phyloP scores from a whole-genome alignment of 2,888 invertebrate species.

The Leucania comma region DNA sequence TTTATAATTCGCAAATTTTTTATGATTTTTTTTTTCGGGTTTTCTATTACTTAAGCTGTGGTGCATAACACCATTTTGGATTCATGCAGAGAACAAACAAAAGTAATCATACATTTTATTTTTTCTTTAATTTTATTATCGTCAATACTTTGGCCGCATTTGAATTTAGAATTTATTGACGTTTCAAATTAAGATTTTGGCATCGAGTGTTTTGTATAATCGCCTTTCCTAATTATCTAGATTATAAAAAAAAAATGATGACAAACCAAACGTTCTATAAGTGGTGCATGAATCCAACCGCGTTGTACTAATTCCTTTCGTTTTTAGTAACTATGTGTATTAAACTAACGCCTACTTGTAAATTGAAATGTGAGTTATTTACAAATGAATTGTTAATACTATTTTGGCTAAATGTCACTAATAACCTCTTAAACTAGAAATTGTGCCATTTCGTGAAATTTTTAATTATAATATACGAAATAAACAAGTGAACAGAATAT shows the following conservation, averaged over 20 bases:
- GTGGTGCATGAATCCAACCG: conserved; percentile 78
- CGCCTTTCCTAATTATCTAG: conserved; percentile 26
- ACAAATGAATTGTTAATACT: conserved; percentile 84
- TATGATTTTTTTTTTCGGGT: conserved; percentile 64
- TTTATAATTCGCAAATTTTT: conserved; percentile 84
- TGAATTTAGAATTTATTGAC: conserved; percentile 56
- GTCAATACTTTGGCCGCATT: conserved; percentile 68
- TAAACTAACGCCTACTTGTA: conserved; percentile 79
- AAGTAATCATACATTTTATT: conserved; percentile 20
- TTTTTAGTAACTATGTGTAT: conserved; percentile 80
- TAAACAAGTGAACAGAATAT: conserved; percentile 64
- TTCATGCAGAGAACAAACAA: conserved; percentile 70
- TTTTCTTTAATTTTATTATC: conserved; percentile 27
- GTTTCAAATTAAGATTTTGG: conserved; percentile 61
- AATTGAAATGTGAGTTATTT: conserved; percentile 85
- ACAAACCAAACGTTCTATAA: conserved; percentile 8
- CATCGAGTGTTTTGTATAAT: conserved; percentile 54
- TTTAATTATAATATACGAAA: conserved; percentile 69
- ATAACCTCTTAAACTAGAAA: conserved; percentile 85
- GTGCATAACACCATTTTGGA: conserved; percentile 72
- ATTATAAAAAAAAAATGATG: conserved; percentile 35
- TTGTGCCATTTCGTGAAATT: conserved; percentile 86
- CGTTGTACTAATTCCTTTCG: conserved; percentile 85
- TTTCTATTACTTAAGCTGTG: conserved; percentile 76
- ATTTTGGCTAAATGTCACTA: conserved; percentile 90